A percentile compares a stretch with the other conserved stretches of the same genome.
These are phyloP conservation scores for Epiblema foenella DNA, from an alignment of 2,888 invertebrate species.

Conservation along the genomic window DNA sequence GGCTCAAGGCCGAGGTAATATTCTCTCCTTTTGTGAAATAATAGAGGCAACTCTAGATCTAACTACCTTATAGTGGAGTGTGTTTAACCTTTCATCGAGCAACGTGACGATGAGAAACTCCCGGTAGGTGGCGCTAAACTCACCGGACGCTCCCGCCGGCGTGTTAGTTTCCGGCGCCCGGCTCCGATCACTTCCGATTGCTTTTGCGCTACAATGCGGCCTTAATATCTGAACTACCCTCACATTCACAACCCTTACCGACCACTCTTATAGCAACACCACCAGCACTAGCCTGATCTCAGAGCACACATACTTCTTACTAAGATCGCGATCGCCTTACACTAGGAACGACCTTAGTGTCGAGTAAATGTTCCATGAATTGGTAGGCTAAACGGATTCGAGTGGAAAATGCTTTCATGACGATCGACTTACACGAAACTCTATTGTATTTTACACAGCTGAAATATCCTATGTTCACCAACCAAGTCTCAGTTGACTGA, in stretches of 20 bases:
- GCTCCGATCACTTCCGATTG: constrained; percentile 71
- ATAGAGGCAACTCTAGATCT: neutral
- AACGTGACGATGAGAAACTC: constrained; percentile 20
- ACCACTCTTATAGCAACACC: neutral
- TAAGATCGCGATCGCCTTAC: neutral
- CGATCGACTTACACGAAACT: constrained; percentile 29
- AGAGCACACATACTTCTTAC: neutral
- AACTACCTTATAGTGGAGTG: constrained; percentile 1
- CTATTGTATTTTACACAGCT: constrained; percentile 16
- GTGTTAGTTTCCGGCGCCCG: constrained; percentile 54
- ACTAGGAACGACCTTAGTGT: neutral
- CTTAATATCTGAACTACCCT: constrained; percentile 54
- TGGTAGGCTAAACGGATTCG: neutral
- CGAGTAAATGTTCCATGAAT: neutral
- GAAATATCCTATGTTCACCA: constrained; percentile 2
- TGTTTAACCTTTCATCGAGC: constrained; percentile 16
- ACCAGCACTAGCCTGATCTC: neutral
- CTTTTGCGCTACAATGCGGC: constrained; percentile 66
- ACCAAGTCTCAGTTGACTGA: constrained; percentile 1
- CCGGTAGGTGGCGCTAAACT: constrained; percentile 31
- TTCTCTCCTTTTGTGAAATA: too few species aligned
- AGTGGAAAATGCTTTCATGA: constrained; percentile 24
- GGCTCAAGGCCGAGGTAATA: too few species aligned
- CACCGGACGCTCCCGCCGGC: constrained; percentile 30
- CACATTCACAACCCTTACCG: neutral